These are phyloP conservation scores for Nothobranchius furzeri DNA, from an alignment of 2,113 vertebrate species.

Conservation along the genomic window DNA sequence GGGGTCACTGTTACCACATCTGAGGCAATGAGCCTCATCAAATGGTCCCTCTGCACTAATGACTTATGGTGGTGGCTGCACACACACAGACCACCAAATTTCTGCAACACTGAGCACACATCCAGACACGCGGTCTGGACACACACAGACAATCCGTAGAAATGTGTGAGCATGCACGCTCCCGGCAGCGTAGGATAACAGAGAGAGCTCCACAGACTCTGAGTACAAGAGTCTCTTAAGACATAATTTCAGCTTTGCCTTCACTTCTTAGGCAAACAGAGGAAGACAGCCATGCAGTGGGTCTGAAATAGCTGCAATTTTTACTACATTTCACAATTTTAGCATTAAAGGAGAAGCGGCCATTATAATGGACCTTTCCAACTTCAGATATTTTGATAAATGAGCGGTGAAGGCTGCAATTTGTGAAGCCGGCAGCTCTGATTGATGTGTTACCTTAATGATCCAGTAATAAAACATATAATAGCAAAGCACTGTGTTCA, in stretches of 20 bases:
- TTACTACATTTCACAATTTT: slow-evolving; percentile 41
- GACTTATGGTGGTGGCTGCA: slow-evolving; percentile 57
- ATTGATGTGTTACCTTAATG: slow-evolving; percentile 56
- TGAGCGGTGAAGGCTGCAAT: slow-evolving; percentile 34
- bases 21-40: slow-evolving; percentile 46
- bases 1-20: slow-evolving; percentile 80
- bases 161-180: slow-evolving; percentile 16
- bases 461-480: slow-evolving; percentile 46
- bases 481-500: slow-evolving; percentile 43
- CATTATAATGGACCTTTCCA: slow-evolving; percentile 25
- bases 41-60: slow-evolving; percentile 50
- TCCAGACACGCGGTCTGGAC: slow-evolving; percentile 21
- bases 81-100: slow-evolving; percentile 59
- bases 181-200: slow-evolving; percentile 25
- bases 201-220: slow-evolving; percentile 10
- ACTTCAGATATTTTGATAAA: slow-evolving; percentile 40
- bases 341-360: slow-evolving; percentile 31
- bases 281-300: slow-evolving; percentile 42
- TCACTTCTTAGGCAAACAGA: slow-evolving; percentile 34
- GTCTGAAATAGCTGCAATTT: slow-evolving; percentile 46
- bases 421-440: slow-evolving; percentile 23
- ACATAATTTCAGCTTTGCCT: slow-evolving; percentile 35
- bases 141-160: slow-evolving; percentile 19
- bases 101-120: slow-evolving; percentile 59
- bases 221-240: slow-evolving; percentile 7